Base-by-base conservation (phyloP, 2,797 vertebrate species). In the Alectoris magna region DNA sequence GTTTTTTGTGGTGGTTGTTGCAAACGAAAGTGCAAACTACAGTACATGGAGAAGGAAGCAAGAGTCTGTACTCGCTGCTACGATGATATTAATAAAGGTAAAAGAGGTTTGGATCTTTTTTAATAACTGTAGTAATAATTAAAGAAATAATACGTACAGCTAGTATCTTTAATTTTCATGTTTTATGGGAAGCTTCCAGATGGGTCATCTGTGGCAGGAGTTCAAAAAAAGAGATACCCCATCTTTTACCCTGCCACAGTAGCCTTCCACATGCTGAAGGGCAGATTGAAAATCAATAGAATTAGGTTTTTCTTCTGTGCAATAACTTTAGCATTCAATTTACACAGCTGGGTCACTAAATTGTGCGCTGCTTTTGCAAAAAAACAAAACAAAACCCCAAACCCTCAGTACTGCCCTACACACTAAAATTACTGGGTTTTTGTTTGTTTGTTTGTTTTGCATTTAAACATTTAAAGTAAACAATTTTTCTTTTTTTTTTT, bases 21-120 rank as follows among this genome's bases (percentile, higher is more conserved):
- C 98, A 99, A 98, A 97, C 98, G 98, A 83, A 99, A 98, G 96
- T 99, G 98, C 96, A 98, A 98, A 91, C 98, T 99, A 34, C 98
- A 98, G 21, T 99, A 99, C 93, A 94, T 99, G 97, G 99, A 99
- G 67, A 99, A 99, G 82, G 99, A 99, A 97, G 99, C 99, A 85
- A 98, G 99, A 67, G 99, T 99, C 60, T 99, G 99, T 91, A 97
- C 98, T 94, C 69, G 98, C 96, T 99, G 99, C 97, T 99, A 98
- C 48, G 98, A 98, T 43, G 95, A 97, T 83, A 98, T 99, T 94
- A 98, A 98, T 96, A 98, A 97, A 98, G 99, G 99, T 99, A 98
- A 98, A 87, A 79, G 80, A 7, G 0, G 1, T 24, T 71, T 29
- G 22, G 17, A 6, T 66, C 27, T 27, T 60, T 80, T 74, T 74